A percentile compares a stretch with the other conserved stretches of the same genome.
These are phyloP conservation scores for Pherbina coryleti DNA, from an alignment of 2,888 invertebrate species.

Conservation along the genomic window DNA sequence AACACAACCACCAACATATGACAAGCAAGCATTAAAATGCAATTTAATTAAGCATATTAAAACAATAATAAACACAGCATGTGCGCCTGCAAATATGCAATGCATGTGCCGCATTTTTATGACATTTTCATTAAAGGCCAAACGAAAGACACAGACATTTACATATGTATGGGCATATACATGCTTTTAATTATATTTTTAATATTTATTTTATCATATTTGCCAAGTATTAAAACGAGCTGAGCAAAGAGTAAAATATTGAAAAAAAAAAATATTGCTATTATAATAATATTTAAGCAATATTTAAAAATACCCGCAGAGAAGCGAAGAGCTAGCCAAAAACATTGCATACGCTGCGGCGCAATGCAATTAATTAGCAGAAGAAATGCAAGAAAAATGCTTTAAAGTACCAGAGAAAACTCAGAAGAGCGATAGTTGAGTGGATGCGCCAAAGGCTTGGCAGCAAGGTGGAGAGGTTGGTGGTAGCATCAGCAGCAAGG, in stretches of 20 bases:
- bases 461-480: not conserved
- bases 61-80: slow-evolving; percentile 34
- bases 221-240: slow-evolving; percentile 20
- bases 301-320: not conserved
- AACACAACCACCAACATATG: not conserved
- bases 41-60: slow-evolving; percentile 46
- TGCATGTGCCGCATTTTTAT: slow-evolving; percentile 2
- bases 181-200: not conserved
- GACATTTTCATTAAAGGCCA: slow-evolving; percentile 24
- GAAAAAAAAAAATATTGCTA: slow-evolving; percentile 18
- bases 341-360: slow-evolving; percentile 32
- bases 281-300: slow-evolving; percentile 18
- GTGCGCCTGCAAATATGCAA: slow-evolving; percentile 23
- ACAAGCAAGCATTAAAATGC: slow-evolving; percentile 36
- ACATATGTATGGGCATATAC: not conserved
- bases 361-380: slow-evolving; percentile 32
- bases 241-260: not conserved
- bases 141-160: not conserved
- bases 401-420: slow-evolving; percentile 5
- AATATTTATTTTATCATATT: not conserved
- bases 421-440: not conserved
- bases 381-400: not conserved
- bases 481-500: not conserved
- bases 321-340: not conserved
- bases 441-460: not conserved